phyloP scores from a whole-genome alignment of 2,888 invertebrate species.

The Hirtodrosophila duncani region DNA sequence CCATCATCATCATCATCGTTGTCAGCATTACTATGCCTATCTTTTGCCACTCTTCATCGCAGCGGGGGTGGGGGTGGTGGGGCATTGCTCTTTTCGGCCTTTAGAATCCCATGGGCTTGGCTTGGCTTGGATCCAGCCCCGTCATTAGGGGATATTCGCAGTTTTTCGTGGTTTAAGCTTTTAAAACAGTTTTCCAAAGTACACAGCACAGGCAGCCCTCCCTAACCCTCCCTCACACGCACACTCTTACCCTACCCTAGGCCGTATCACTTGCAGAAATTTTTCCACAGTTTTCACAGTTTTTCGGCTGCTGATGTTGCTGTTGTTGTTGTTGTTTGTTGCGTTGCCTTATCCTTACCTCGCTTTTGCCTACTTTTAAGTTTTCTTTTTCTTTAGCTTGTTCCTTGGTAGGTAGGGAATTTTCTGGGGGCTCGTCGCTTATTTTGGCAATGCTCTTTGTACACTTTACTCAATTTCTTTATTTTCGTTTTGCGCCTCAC shows the following conservation, averaged over 20 bases:
- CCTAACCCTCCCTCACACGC: not conserved
- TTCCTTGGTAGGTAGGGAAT: constrained; percentile 13
- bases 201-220: constrained; percentile 25
- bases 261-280: constrained; percentile 24
- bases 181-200: constrained; percentile 69
- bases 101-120: constrained; percentile 26
- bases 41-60: too few species aligned
- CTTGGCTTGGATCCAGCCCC: constrained; percentile 27
- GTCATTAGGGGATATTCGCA: constrained; percentile 72
- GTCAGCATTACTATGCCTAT: too few species aligned
- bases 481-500: constrained; percentile 3
- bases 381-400: constrained; percentile 18
- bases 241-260: not conserved
- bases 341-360: too few species aligned
- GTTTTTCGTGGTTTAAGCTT: constrained; percentile 70
- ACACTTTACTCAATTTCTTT: constrained; percentile 40
- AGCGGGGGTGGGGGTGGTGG: too few species aligned
- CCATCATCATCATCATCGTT: too few species aligned
- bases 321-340: not conserved
- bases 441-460: constrained; percentile 36
- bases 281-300: constrained; percentile 23
- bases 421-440: too few species aligned
- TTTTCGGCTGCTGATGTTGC: too few species aligned
- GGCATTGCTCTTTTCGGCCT: constrained; percentile 9
- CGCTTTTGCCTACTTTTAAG: constrained; percentile 42